Evolutionary conservation across 2,797 vertebrate genomes (phyloP).

Genomic region (Babyrousa celebensis): DNA sequence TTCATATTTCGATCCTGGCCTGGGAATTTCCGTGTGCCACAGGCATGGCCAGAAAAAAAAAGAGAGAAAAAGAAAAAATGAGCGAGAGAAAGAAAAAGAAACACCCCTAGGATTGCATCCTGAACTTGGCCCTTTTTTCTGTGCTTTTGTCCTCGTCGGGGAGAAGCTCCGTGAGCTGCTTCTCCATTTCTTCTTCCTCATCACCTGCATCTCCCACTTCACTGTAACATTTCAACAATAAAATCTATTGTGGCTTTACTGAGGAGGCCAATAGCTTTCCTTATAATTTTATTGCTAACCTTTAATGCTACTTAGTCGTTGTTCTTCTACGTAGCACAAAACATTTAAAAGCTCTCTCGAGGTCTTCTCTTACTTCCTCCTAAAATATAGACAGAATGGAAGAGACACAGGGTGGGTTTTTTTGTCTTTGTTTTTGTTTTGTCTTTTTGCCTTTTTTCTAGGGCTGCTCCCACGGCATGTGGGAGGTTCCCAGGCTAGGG

Average conservation of each 20-base stretch:
- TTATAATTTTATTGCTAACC: background rate
- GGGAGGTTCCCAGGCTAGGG: too few species aligned
- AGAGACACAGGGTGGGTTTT: background rate
- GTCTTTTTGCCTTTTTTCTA: too few species aligned
- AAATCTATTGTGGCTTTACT: background rate
- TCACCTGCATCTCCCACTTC: background rate
- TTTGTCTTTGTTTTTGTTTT: too few species aligned
- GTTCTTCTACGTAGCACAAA: conserved; percentile 40
- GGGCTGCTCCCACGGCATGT: too few species aligned
- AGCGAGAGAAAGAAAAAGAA: too few species aligned
- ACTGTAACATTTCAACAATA: background rate
- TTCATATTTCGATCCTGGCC: background rate
- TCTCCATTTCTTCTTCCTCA: background rate
- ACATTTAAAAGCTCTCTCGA: background rate
- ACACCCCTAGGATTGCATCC: too few species aligned
- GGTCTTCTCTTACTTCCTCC: background rate
- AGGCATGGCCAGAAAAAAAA: background rate
- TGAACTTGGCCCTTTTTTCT: background rate
- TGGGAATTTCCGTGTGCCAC: too few species aligned
- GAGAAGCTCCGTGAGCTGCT: background rate
- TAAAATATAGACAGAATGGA: background rate
- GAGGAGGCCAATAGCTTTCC: background rate
- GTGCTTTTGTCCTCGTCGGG: background rate
- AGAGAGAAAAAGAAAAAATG: background rate
- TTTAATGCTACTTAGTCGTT: background rate